A percentile compares a stretch with the other conserved stretches of the same genome.
Conservation (phyloP, 2,113 vertebrate genomes). For the Ellobius talpinus region DNA sequence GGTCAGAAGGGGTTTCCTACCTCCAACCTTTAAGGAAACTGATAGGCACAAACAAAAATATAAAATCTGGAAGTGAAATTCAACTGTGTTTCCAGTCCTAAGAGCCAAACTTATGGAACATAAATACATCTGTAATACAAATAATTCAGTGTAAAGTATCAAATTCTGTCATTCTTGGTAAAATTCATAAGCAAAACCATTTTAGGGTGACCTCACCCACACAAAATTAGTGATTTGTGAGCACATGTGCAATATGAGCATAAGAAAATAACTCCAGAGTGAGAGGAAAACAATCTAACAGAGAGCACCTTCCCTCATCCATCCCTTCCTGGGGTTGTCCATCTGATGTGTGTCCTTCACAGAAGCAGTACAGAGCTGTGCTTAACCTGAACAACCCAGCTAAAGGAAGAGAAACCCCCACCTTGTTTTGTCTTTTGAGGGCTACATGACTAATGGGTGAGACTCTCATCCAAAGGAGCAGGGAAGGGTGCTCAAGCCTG, state of each 20-base stretch:
- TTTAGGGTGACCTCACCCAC: background rate
- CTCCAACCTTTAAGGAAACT: background rate
- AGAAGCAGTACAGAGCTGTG: background rate
- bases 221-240: background rate
- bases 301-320: background rate
- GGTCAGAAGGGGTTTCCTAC: background rate
- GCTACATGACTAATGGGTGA: background rate
- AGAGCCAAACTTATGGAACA: background rate
- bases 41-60: background rate
- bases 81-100: background rate
- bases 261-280: background rate
- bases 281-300: background rate
- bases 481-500: background rate
- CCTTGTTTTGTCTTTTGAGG: background rate
- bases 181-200: background rate
- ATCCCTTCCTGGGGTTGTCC: background rate
- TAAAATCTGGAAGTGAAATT: slow-evolving; percentile 19
- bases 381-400: background rate
- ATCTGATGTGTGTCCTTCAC: background rate
- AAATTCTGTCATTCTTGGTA: slow-evolving; percentile 34
- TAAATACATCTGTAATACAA: background rate
- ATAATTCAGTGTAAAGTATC: background rate
- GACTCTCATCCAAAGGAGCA: background rate
- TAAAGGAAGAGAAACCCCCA: background rate
- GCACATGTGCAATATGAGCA: background rate